Conservation (phyloP, 2,797 vertebrate species). For the Lepus oiostolus region DNA sequence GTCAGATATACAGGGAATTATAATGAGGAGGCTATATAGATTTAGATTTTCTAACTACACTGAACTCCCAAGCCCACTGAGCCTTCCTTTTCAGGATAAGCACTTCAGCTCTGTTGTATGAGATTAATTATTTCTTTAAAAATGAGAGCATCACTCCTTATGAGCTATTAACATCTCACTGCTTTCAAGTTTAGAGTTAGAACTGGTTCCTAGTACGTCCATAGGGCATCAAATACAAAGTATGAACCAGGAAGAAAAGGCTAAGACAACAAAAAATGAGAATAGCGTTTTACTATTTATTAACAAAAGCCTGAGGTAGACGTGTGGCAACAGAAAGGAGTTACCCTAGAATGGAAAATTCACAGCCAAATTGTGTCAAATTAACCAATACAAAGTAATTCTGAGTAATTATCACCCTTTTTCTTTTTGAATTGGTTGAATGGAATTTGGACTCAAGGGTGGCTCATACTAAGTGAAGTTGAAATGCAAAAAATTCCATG, state of each 20-base stretch:
- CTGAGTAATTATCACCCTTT: not conserved
- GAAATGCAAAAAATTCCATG: not conserved
- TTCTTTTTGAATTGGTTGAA: not conserved
- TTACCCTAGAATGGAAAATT: not conserved
- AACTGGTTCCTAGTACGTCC: not conserved
- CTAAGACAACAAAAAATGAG: not conserved
- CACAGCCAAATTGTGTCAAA: not conserved
- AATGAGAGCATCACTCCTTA: not conserved
- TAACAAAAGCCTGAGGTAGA: not conserved
- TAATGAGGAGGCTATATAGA: not conserved
- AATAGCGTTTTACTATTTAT: not conserved
- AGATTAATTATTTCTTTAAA: not conserved
- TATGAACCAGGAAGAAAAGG: not conserved
- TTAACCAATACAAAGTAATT: not conserved
- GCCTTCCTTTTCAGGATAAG: not conserved
- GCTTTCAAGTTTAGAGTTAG: not conserved
- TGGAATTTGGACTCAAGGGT: not conserved
- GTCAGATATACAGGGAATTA: not conserved
- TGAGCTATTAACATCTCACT: not conserved
- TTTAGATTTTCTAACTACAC: not conserved
- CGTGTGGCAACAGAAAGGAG: not conserved
- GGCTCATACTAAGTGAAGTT: not conserved
- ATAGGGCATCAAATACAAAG: not conserved
- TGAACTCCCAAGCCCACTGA: not conserved
- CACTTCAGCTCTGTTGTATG: not conserved